Evolutionary conservation across 1,140 invertebrate species (phyloP), one percentile per base, ranked within the genome.

Genomic region (Psilanteris sp.): DNA sequence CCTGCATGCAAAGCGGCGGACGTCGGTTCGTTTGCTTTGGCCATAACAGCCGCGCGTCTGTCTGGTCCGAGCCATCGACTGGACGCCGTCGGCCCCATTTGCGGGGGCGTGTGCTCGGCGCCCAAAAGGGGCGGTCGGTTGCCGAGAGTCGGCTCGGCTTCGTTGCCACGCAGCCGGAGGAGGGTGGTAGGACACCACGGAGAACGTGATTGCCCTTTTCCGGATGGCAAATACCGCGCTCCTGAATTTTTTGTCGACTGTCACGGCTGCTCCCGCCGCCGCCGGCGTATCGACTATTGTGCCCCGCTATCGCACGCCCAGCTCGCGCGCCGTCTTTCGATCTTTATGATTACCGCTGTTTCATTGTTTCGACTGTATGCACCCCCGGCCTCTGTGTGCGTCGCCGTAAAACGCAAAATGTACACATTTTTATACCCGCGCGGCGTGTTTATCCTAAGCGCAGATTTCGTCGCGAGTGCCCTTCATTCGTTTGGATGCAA

Each of bases 191-290:
- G 75, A 82, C 82, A 81, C 79, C 82, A 82, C 83, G 79, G 83
- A 80, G 83, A 85, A 85, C 85, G 83, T 87, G 83, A 87, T 87
- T 87, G 84, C 85, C 83, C 83, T 85, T n/a, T 85, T 87, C 83
- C 82, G 83, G 78, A 83, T 70, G 78, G 79, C 84, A 87, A 87
- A 87, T 82, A 87, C 83, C 36, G 55, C 79, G 61, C 84, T 85
- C 79, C 84, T 83, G 82, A 83, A 87, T 87, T 87, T 87, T 86
- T 87, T 57, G 48, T 59, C 13, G 52, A 82, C 78, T 68, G 59
- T 59, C 59, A 64, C 39, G 41, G 32, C 2, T 7, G 11, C 13
- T 8, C 1, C 31, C n/a, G 31, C 11, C 24, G 24, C 24, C 36
- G 26, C 39, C 43, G 10, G 44, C 41, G 22, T 74, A 52, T 74